Evolutionary conservation across 1,140 invertebrate genomes (phyloP).

Genomic region (Eurosta solidaginis): DNA sequence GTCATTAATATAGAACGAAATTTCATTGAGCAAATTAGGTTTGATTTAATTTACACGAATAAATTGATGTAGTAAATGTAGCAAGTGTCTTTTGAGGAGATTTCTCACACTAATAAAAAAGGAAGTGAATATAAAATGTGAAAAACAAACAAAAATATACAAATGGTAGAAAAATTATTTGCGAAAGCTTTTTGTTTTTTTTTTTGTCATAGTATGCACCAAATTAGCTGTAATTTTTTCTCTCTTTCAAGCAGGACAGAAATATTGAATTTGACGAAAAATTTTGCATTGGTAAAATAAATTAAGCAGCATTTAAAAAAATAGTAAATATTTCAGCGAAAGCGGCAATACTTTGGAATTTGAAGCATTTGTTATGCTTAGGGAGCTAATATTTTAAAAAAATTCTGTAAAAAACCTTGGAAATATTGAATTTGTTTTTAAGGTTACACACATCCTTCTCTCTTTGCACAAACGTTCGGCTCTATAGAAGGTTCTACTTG

Average conservation of each 20-base stretch:
- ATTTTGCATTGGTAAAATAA: neutral
- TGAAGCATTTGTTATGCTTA: too few relatives aligned
- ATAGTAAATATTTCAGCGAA: neutral
- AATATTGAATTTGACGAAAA: neutral
- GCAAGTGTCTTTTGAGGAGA: conserved; percentile 27
- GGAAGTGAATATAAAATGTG: neutral
- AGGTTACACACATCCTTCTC: too few relatives aligned
- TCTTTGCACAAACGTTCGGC: too few relatives aligned
- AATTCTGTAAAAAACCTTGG: too few relatives aligned
- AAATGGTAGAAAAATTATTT: neutral
- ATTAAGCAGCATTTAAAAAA: neutral
- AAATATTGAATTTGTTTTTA: too few relatives aligned
- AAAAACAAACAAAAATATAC: neutral
- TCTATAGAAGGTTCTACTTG: too few relatives aligned
- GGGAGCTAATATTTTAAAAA: too few relatives aligned
- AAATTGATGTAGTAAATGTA: conserved; percentile 26
- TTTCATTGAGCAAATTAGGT: conserved; percentile 48
- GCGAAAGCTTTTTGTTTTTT: conserved; percentile 1
- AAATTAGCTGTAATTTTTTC: neutral
- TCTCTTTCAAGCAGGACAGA: neutral
- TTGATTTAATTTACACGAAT: conserved; percentile 23
- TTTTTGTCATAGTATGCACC: neutral
- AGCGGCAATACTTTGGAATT: conserved; percentile 2
- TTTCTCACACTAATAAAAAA: neutral
- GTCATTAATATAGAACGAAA: conserved; percentile 56